Percentiles rank a stretch among this genome's conserved stretches.
phyloP scores from a whole-genome alignment of 2,797 vertebrate species.

The Semaprochilodus insignis region DNA sequence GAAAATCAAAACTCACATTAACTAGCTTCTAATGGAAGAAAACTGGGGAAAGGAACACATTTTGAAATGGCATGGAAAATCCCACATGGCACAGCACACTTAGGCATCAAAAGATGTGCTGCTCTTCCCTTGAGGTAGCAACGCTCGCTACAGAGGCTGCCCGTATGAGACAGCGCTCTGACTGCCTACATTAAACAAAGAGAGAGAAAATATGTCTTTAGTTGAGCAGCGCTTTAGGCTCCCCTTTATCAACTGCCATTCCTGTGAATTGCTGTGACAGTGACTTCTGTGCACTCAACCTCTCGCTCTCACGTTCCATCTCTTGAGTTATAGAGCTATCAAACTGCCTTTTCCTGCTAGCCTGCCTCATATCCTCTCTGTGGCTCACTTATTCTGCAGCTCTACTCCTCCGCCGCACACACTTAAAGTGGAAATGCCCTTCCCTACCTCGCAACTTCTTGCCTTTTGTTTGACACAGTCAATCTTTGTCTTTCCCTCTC shows the following conservation, averaged over 20 bases:
- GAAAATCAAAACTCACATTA: not conserved
- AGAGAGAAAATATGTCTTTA: slow-evolving; percentile 53
- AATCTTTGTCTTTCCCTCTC: slow-evolving; percentile 45
- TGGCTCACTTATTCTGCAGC: slow-evolving; percentile 43
- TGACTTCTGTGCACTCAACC: slow-evolving; percentile 50
- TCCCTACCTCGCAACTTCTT: slow-evolving; percentile 42
- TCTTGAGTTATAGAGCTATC: slow-evolving; percentile 49
- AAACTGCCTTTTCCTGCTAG: slow-evolving; percentile 48
- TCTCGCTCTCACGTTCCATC: slow-evolving; percentile 34
- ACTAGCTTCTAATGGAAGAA: not conserved
- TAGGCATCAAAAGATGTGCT: slow-evolving; percentile 51
- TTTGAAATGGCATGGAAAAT: slow-evolving; percentile 37
- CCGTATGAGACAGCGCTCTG: slow-evolving; percentile 43
- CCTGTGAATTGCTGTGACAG: slow-evolving; percentile 48
- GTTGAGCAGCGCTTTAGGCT: slow-evolving; percentile 50
- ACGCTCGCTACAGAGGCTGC: slow-evolving; percentile 32
- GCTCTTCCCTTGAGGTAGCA: slow-evolving; percentile 47
- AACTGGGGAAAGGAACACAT: not conserved
- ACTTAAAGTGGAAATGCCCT: slow-evolving; percentile 48
- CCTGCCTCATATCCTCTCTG: slow-evolving; percentile 35
- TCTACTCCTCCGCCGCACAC: slow-evolving; percentile 33
- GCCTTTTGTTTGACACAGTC: slow-evolving; percentile 43
- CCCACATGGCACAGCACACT: slow-evolving; percentile 51
- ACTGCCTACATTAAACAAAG: slow-evolving; percentile 54
- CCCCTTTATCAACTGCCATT: slow-evolving; percentile 53